These are phyloP conservation scores for Drosophila acutilabella DNA, from an alignment of 2,888 invertebrate species.

Conservation along the genomic window DNA sequence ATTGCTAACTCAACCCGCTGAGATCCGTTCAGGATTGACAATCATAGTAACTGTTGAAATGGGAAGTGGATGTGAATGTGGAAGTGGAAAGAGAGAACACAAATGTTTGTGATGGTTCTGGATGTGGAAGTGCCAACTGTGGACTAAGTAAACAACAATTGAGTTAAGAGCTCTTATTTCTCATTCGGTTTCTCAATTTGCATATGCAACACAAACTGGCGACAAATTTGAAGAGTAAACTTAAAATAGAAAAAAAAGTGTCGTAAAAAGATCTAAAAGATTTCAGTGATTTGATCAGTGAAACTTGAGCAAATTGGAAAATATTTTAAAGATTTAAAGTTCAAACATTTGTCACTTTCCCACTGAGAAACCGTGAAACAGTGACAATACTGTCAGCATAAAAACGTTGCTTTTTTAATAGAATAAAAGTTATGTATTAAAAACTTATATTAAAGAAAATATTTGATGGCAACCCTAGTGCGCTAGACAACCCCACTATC, in stretches of 20 bases:
- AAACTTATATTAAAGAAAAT: not conserved
- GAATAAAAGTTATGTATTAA: no score
- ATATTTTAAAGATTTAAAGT: not conserved
- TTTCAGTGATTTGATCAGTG: not conserved
- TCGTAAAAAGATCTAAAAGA: constrained; percentile 1
- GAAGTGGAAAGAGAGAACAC: constrained; percentile 36
- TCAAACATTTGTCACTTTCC: not conserved
- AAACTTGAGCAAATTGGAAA: not conserved
- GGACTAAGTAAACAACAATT: constrained; percentile 67
- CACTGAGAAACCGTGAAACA: not conserved
- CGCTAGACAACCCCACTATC: not conserved
- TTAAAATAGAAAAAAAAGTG: constrained; percentile 26
- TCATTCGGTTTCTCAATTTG: constrained; percentile 35
- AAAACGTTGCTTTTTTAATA: no score
- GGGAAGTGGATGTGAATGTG: constrained; percentile 21
- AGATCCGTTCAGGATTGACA: constrained; percentile 51
- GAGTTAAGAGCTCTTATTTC: constrained; percentile 26
- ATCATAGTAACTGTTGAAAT: constrained; percentile 65
- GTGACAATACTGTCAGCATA: no score
- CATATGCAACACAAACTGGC: constrained; percentile 56
- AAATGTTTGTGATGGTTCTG: constrained; percentile 10
- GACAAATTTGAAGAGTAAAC: constrained; percentile 47
- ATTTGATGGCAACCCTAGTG: not conserved
- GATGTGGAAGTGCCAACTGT: constrained; percentile 57
- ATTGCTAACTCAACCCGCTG: constrained; percentile 73